Evolutionary conservation across 2,113 vertebrate genomes (phyloP).

Genomic region (Capra hircus): DNA sequence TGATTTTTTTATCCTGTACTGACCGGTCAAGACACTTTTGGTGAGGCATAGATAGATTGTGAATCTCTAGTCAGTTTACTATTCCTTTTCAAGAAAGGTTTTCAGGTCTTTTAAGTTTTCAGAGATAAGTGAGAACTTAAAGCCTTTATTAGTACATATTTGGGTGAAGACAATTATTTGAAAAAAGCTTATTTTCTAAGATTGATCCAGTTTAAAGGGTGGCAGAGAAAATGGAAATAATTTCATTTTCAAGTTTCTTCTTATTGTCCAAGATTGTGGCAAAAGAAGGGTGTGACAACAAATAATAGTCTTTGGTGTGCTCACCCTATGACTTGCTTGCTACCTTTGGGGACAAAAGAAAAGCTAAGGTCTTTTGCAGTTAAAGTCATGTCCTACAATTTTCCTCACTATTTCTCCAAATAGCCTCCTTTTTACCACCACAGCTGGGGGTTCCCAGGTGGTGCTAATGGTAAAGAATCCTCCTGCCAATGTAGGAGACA

Average conservation of each 20-base stretch:
- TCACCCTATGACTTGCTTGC: background rate
- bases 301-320: background rate
- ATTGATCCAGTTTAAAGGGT: background rate
- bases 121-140: background rate
- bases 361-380: background rate
- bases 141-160: background rate
- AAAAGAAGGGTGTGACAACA: background rate
- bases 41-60: background rate
- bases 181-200: background rate
- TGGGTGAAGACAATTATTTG: background rate
- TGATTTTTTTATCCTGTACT: background rate
- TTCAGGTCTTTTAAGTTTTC: background rate
- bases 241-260: background rate
- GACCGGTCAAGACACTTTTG: background rate
- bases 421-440: background rate
- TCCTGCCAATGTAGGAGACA: background rate
- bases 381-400: background rate
- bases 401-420: background rate
- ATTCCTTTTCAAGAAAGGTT: background rate
- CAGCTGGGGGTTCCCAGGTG: background rate
- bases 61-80: background rate
- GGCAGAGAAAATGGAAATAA: background rate
- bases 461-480: background rate
- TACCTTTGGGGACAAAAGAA: background rate
- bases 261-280: background rate